Percentiles rank a stretch among this genome's conserved stretches.
Conservation (phyloP, 2,797 vertebrate species). For the Arctocebus calabarensis region DNA sequence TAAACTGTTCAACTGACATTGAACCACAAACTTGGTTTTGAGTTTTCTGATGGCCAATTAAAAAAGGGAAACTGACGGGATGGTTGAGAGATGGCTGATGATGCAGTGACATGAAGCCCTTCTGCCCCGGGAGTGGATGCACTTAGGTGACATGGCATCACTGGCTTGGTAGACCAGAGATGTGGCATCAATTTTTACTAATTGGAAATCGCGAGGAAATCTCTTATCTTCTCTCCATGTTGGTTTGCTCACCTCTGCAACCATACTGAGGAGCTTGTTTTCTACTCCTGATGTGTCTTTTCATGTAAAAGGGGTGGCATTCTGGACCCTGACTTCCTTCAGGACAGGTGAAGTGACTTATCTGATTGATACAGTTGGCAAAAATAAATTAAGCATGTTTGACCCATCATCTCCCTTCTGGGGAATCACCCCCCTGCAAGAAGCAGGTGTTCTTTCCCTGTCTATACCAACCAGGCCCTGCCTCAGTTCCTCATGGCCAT, state of each 20-base stretch:
- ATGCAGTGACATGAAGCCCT: not conserved
- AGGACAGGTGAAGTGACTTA: not conserved
- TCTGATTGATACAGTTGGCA: not conserved
- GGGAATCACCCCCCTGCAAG: not conserved
- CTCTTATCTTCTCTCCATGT: not conserved
- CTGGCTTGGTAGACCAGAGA: not conserved
- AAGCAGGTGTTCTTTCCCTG: not conserved
- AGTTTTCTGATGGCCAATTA: not conserved
- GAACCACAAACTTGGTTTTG: conserved; percentile 6
- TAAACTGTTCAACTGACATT: not conserved
- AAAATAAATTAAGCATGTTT: not conserved
- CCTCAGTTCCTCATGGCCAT: too few species aligned
- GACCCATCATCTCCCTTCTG: not conserved
- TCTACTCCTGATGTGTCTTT: not conserved
- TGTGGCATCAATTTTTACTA: not conserved
- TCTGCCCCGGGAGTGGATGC: rapidly evolving
- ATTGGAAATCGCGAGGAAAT: not conserved
- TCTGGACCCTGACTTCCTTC: not conserved
- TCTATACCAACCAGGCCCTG: too few species aligned
- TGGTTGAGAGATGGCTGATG: not conserved
- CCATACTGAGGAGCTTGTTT: not conserved
- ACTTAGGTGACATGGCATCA: too few species aligned
- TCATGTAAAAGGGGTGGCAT: not conserved
- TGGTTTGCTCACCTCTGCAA: not conserved
- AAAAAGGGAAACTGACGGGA: not conserved